A percentile compares a stretch with the other conserved stretches of the same genome.
These are phyloP conservation scores for Notoglanidium macrostoma DNA, from an alignment of 2,797 vertebrate genomes.

Conservation along the genomic window DNA sequence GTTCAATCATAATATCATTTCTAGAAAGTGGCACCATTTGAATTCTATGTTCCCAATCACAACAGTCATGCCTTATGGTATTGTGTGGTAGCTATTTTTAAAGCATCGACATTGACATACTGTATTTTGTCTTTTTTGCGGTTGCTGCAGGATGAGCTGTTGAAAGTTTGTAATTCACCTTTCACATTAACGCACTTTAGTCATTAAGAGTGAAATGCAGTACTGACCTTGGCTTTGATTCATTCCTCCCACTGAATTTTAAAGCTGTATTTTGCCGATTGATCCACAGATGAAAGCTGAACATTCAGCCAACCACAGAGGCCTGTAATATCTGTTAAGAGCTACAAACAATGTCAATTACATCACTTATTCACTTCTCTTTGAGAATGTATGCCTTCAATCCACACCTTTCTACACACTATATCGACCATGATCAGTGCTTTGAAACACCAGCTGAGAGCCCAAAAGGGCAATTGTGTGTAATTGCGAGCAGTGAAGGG, in stretches of 20 bases:
- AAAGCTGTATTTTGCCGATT: constrained; percentile 52
- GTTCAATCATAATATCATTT: constrained; percentile 30
- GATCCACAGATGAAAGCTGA: constrained; percentile 50
- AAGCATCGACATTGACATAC: constrained; percentile 33
- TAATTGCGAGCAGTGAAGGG: constrained; percentile 38
- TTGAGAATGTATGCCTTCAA: constrained; percentile 24
- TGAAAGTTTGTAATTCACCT: constrained; percentile 58
- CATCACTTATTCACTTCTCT: constrained; percentile 22
- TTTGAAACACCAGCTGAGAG: constrained; percentile 28
- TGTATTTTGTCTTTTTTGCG: constrained; percentile 32
- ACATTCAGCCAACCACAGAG: constrained; percentile 45
- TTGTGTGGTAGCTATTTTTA: constrained; percentile 46
- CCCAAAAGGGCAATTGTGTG: constrained; percentile 29
- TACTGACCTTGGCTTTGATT: constrained; percentile 55
- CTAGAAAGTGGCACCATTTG: constrained; percentile 12
- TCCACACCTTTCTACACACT: constrained; percentile 28
- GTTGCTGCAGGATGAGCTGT: constrained; percentile 23
- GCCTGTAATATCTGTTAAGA: constrained; percentile 47
- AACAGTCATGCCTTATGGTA: background rate
- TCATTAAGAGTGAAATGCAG: constrained; percentile 54
- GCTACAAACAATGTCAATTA: constrained; percentile 54
- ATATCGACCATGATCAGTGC: constrained; percentile 42
- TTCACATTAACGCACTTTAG: constrained; percentile 53
- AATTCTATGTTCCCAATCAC: background rate
- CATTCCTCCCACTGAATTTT: constrained; percentile 56